Evolutionary conservation across 1,140 invertebrate species (phyloP).

Genomic region (Augochlora pura): DNA sequence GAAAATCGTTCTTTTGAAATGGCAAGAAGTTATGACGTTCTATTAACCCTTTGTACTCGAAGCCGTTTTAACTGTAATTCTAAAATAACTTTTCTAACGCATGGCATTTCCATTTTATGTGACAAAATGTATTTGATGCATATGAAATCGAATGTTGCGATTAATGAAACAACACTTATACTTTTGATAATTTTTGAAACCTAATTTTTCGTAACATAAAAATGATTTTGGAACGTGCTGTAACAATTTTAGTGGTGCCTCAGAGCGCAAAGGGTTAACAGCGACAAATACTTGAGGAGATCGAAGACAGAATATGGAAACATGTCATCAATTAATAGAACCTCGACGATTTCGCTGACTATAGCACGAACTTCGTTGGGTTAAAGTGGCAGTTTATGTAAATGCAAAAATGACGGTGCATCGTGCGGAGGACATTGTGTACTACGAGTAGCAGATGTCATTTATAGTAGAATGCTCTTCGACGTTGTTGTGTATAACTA

Average conservation of each 20-base stretch:
- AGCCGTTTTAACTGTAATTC: too few species aligned
- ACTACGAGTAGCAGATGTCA: slow-evolving; percentile 42
- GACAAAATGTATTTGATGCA: too few species aligned
- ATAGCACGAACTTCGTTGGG: slow-evolving; percentile 44
- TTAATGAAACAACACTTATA: too few species aligned
- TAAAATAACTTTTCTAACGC: too few species aligned
- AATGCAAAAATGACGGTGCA: slow-evolving; percentile 6
- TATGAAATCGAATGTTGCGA: too few species aligned
- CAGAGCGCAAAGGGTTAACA: too few species aligned
- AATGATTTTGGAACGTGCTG: too few species aligned
- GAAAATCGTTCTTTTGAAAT: not conserved
- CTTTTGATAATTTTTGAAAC: too few species aligned
- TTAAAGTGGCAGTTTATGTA: slow-evolving; percentile 33
- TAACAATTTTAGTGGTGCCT: too few species aligned
- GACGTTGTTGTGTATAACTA: slow-evolving; percentile 59
- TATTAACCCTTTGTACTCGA: too few species aligned
- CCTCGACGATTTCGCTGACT: slow-evolving; percentile 32
- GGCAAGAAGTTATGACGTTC: not conserved
- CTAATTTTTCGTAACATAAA: too few species aligned
- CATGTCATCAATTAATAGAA: slow-evolving; percentile 22
- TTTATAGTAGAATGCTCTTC: slow-evolving; percentile 62
- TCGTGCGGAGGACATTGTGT: slow-evolving; percentile 23
- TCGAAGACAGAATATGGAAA: slow-evolving; percentile 13
- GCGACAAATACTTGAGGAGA: not conserved
- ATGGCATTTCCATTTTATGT: too few species aligned